Base-by-base conservation (phyloP, 2,797 vertebrate species). In the Alca torda region DNA sequence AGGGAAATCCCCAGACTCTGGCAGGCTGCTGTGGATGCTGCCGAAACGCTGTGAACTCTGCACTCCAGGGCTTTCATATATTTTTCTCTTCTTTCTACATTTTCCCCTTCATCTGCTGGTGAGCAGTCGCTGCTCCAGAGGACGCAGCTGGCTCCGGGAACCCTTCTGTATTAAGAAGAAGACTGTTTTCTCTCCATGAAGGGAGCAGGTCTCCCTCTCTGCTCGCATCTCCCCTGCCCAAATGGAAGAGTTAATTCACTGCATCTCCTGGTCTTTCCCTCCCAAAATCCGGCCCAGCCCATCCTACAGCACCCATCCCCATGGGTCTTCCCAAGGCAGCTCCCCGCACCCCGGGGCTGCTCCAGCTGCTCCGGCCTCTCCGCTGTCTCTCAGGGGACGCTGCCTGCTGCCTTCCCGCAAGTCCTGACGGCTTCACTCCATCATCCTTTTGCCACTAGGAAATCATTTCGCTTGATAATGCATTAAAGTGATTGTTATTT, bases 361-460 rank as follows among this genome's bases (percentile, higher is more conserved):
- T 69, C 63, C 1, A 1, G 28, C 53, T 45, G 23, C 35, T 83
- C 51, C 0, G 1, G 41, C 72, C 16, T 1, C 0, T 2, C 24
- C 0, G 4, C 41, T 19, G 11, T 54, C 28, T 50, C 54, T 83
- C 28, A 0, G 11, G 51, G 65, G 56, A 57, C 10, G 45, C 39
- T 35, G 54, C 2, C 1, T 4, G 24, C 84, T 3, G 54, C 81
- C 46, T 81, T 65, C 75, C 77, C 13, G 0, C 78, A 26, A 64
- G 43, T 70, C 67, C 70, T 11, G 82, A 51, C 2, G 10, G 87
- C 84, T 93, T 60, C 87, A 17, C 89, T 95, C 74, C 92, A 77
- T 92, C 95, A 88, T 86, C 78, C 73, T 91, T 93, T 84, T 84
- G 77, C 90, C 91, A 84, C 92, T 86, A 86, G 95, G 94, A 97